A percentile compares a stretch with the other conserved stretches of the same genome.
phyloP scores from a whole-genome alignment of 1,140 invertebrate species.

The Cyclargus thomasi region DNA sequence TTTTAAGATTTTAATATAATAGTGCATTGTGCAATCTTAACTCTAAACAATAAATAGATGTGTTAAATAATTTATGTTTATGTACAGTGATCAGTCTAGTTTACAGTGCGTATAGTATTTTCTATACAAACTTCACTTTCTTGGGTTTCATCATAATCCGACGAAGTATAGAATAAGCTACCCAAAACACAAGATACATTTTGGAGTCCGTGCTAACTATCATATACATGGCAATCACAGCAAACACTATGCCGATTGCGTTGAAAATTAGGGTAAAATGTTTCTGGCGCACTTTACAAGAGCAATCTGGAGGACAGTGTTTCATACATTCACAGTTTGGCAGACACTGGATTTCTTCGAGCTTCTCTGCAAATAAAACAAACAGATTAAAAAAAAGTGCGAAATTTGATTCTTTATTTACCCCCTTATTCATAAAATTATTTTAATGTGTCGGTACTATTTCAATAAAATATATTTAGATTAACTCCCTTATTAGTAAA shows the following conservation, averaged over 20 bases:
- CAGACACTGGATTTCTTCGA: constrained; percentile 25
- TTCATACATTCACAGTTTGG: constrained; percentile 32
- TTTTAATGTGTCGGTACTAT: too few species aligned
- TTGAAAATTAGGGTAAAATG: constrained; percentile 39
- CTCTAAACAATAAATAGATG: constrained; percentile 2
- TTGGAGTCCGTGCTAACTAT: constrained; percentile 56
- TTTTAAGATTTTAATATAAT: neutral
- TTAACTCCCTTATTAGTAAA: too few species aligned
- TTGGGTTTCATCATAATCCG: constrained; percentile 49
- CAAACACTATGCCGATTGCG: constrained; percentile 46
- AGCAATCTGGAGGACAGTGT: constrained; percentile 39
- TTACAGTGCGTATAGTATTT: constrained; percentile 1
- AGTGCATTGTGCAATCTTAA: neutral
- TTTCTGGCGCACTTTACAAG: constrained; percentile 33
- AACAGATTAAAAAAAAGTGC: neutral
- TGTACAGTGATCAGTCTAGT: neutral
- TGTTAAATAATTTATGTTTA: neutral
- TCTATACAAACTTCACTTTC: constrained; percentile 33
- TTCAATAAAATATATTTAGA: too few species aligned
- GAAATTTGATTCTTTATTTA: too few species aligned
- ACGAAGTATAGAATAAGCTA: constrained; percentile 52
- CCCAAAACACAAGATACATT: constrained; percentile 57
- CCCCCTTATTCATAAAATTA: too few species aligned
- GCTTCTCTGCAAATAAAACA: constrained; percentile 10
- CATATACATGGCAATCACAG: constrained; percentile 51